phyloP scores from a whole-genome alignment of 1,140 invertebrate genomes.

The Luehdorfia chinensis region DNA sequence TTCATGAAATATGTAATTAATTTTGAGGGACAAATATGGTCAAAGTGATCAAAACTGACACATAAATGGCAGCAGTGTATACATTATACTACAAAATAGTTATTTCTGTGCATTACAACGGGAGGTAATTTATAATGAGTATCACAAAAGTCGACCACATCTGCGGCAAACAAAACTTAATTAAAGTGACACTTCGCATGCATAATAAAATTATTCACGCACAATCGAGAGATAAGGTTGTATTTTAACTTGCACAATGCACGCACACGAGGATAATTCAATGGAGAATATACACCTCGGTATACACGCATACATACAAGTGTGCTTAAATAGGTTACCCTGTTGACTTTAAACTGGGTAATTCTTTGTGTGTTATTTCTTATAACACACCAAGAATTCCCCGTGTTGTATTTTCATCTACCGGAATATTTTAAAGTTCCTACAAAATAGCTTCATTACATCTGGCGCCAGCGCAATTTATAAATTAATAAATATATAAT shows the following conservation, averaged over 20 bases:
- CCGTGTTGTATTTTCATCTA: not conserved
- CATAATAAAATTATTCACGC: conserved; percentile 67
- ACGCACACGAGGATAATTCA: conserved; percentile 18
- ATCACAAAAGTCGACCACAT: conserved; percentile 55
- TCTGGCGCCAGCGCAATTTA: not conserved
- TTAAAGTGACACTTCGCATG: conserved; percentile 67
- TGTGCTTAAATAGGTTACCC: conserved; percentile 7
- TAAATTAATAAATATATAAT: conserved; percentile 8
- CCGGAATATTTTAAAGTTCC: conserved; percentile 13
- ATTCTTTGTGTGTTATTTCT: too few species aligned
- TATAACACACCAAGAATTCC: not conserved
- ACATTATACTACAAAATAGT: conserved; percentile 41
- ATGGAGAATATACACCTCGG: not conserved
- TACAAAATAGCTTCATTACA: conserved; percentile 5
- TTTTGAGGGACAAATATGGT: not conserved
- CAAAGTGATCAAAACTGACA: conserved; percentile 1
- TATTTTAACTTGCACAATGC: conserved; percentile 22
- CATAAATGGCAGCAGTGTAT: conserved; percentile 25
- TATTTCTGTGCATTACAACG: too few species aligned
- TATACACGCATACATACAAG: not conserved
- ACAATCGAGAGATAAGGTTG: conserved; percentile 32
- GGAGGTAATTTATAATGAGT: conserved; percentile 47
- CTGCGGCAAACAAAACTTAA: conserved; percentile 64
- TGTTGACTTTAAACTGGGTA: conserved; percentile 5
- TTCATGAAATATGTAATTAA: too few species aligned